These are phyloP conservation scores for Drosophila helvetica DNA, from an alignment of 2,888 invertebrate species.

Conservation along the genomic window DNA sequence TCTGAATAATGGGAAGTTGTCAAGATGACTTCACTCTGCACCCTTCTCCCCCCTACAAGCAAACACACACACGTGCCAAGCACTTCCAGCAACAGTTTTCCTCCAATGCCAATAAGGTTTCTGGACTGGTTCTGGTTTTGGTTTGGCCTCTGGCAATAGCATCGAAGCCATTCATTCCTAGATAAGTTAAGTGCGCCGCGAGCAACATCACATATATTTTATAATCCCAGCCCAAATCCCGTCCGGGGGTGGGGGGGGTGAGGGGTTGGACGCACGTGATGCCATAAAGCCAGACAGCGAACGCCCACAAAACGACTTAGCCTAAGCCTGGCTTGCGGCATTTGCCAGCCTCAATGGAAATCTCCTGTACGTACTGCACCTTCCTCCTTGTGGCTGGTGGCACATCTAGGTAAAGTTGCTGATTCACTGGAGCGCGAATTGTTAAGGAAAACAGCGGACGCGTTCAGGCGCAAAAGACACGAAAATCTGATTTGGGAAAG, in stretches of 20 bases:
- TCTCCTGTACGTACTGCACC: conserved; percentile 10
- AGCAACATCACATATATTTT: conserved; percentile 42
- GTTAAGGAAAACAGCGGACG: conserved; percentile 47
- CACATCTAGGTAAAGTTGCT: conserved; percentile 6
- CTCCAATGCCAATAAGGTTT: conserved; percentile 24
- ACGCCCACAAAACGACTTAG: conserved; percentile 48
- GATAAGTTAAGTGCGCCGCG: conserved; percentile 49
- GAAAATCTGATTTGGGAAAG: conserved; percentile 45
- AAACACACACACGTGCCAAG: conserved; percentile 8
- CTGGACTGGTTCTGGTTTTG: conserved; percentile 1
- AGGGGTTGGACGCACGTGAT: conserved; percentile 52
- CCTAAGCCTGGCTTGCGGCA: conserved; percentile 65
- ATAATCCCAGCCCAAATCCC: conserved; percentile 50
- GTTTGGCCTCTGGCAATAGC: conserved; percentile 13
- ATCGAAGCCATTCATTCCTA: conserved; percentile 20
- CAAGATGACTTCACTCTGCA: conserved; percentile 16
- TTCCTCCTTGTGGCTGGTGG: not conserved
- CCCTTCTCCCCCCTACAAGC: not conserved
- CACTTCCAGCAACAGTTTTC: conserved; percentile 37
- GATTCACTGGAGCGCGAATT: conserved; percentile 63
- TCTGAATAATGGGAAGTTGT: conserved; percentile 44
- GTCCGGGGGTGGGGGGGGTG: not conserved
- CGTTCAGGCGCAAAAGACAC: conserved; percentile 51
- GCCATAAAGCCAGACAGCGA: conserved; percentile 43
- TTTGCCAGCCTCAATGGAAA: conserved; percentile 46